Percentiles rank a stretch among this genome's conserved stretches.
Conservation (phyloP, 2,888 invertebrate species). For the Pseudanteris insignis region DNA sequence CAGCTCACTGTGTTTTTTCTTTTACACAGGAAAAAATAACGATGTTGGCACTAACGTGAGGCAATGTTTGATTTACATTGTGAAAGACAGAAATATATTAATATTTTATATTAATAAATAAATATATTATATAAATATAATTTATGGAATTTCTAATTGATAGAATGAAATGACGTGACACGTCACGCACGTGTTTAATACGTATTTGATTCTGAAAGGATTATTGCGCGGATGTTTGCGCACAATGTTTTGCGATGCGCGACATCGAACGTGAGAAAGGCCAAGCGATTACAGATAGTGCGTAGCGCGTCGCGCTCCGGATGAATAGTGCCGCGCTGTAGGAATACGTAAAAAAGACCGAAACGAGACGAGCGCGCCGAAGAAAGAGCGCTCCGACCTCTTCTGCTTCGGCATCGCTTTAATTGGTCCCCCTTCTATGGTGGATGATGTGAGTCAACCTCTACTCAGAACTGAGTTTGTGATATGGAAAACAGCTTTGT, state of each 20-base stretch:
- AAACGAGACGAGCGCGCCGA: constrained; percentile 23
- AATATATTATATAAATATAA: too few species aligned
- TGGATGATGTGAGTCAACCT: constrained; percentile 41
- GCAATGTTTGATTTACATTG: too few species aligned
- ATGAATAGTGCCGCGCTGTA: constrained; percentile 36
- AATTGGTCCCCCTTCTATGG: constrained; percentile 35
- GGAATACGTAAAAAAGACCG: constrained; percentile 34
- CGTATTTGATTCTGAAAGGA: too few species aligned
- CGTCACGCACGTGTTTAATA: too few species aligned
- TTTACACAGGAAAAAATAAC: too few species aligned
- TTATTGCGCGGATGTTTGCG: too few species aligned
- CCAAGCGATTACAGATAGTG: constrained; percentile 32
- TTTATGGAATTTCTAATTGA: too few species aligned
- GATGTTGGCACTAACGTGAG: too few species aligned
- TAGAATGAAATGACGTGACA: too few species aligned
- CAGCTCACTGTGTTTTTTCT: too few species aligned
- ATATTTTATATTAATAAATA: too few species aligned
- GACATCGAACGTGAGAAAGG: constrained; percentile 36
- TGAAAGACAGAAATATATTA: too few species aligned
- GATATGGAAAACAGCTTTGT: constrained; percentile 37
- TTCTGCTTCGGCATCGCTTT: constrained; percentile 32
- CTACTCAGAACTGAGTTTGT: constrained; percentile 23
- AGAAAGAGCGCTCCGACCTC: constrained; percentile 26
- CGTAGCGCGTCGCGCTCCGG: constrained; percentile 35
- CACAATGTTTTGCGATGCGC: constrained; percentile 36